Evolutionary conservation across 2,797 vertebrate genomes (phyloP).

Genomic region (Hypotaenidia okinawae): DNA sequence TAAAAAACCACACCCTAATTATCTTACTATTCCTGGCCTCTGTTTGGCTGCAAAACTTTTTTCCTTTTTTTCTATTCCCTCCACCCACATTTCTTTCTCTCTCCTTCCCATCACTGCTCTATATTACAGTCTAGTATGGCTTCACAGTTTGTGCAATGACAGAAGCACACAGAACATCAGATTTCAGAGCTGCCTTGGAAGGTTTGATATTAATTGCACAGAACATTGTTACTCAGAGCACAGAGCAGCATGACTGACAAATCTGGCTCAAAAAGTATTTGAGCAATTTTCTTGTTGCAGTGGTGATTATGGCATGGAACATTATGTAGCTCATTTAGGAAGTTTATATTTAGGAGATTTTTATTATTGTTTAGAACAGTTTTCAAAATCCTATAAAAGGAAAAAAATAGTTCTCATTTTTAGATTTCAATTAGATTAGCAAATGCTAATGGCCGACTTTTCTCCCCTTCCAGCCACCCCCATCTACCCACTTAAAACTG

Average conservation of each 20-base stretch:
- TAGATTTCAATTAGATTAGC: constrained; percentile 23
- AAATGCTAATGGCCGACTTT: constrained; percentile 1
- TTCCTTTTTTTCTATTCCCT: neutral
- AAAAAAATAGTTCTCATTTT: neutral
- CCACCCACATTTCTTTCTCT: neutral
- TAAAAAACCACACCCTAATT: constrained; percentile 29
- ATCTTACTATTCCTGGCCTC: constrained; percentile 18
- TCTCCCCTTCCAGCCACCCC: neutral
- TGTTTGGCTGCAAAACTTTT: neutral
- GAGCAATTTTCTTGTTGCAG: constrained; percentile 51
- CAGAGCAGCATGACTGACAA: constrained; percentile 53
- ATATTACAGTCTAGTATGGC: neutral
- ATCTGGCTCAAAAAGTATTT: constrained; percentile 13
- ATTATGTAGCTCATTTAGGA: constrained; percentile 49
- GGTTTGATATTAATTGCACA: constrained; percentile 59
- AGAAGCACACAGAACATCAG: neutral
- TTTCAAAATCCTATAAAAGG: constrained; percentile 1
- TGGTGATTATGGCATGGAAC: constrained; percentile 53
- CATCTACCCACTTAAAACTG: neutral
- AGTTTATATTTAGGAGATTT: constrained; percentile 34
- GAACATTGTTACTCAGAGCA: constrained; percentile 54
- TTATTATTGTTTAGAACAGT: constrained; percentile 41
- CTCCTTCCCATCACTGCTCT: neutral
- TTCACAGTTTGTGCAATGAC: neutral
- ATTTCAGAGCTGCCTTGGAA: constrained; percentile 31